These are phyloP conservation scores for Dioctria rufipes DNA, from an alignment of 2,888 invertebrate genomes.

Conservation along the genomic window DNA sequence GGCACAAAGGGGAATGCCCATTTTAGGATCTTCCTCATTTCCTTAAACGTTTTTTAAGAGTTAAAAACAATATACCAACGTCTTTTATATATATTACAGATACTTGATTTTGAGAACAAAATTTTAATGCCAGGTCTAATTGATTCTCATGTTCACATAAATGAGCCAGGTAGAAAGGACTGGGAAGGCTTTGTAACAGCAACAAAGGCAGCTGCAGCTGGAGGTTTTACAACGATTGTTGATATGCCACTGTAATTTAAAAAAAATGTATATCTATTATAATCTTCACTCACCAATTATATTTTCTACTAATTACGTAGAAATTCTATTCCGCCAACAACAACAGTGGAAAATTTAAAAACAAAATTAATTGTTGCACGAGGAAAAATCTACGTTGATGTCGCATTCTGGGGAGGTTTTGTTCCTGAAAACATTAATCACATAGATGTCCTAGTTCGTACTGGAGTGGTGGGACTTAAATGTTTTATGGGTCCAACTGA, in stretches of 20 bases:
- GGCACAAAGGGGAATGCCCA: too few relatives aligned
- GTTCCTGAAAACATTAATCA: slow-evolving; percentile 79
- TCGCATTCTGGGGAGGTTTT: slow-evolving; percentile 87
- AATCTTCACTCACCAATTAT: not conserved
- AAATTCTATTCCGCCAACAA: slow-evolving; percentile 82
- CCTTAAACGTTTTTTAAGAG: too few relatives aligned
- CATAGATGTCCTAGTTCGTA: slow-evolving; percentile 74
- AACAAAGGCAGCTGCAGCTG: slow-evolving; percentile 81
- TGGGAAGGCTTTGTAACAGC: slow-evolving; percentile 82
- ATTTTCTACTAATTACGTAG: slow-evolving; percentile 68
- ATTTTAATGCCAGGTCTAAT: slow-evolving; percentile 80
- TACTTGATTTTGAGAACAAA: slow-evolving; percentile 72
- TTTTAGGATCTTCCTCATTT: too few relatives aligned
- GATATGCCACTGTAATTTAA: slow-evolving; percentile 79
- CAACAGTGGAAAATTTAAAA: slow-evolving; percentile 76
- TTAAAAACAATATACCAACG: too few relatives aligned
- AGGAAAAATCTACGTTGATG: slow-evolving; percentile 77
- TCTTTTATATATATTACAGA: slow-evolving; percentile 59
- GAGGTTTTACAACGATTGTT: slow-evolving; percentile 81
- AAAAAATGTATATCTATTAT: not conserved
- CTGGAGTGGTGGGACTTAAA: slow-evolving; percentile 83
- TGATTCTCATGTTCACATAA: slow-evolving; percentile 82
- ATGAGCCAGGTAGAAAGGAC: slow-evolving; percentile 80
- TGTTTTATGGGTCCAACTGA: slow-evolving; percentile 81
- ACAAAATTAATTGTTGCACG: slow-evolving; percentile 76